Percentiles rank a stretch among this genome's conserved stretches.
Evolutionary conservation across 2,113 vertebrate genomes (phyloP).

Genomic region (Odobenus rosmarus): DNA sequence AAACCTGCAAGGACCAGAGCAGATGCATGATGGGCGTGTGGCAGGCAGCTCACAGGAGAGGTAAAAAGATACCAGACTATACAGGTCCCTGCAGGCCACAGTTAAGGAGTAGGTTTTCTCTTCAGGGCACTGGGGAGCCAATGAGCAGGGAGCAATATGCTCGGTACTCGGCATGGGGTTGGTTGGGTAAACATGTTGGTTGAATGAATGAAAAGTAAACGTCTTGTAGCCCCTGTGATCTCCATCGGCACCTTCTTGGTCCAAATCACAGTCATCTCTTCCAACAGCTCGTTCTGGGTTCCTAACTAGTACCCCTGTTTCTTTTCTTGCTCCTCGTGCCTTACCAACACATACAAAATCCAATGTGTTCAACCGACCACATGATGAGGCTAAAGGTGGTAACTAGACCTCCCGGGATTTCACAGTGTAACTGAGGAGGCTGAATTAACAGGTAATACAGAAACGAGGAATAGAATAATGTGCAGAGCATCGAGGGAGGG

Average conservation of each 20-base stretch:
- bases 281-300: background rate
- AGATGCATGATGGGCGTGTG: fast-evolving
- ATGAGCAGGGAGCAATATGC: background rate
- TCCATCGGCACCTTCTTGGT: background rate
- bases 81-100: too few species aligned
- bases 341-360: background rate
- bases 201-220: background rate
- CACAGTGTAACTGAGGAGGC: background rate
- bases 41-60: background rate
- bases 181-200: background rate
- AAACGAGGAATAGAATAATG: background rate
- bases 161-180: background rate
- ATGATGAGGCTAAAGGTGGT: background rate
- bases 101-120: background rate
- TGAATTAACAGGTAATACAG: background rate
- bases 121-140: background rate
- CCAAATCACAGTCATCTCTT: background rate
- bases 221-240: background rate
- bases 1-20: background rate
- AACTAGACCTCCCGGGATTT: background rate
- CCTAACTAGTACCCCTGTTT: background rate
- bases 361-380: background rate
- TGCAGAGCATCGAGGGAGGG: background rate
- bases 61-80: background rate
- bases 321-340: too few species aligned